Conservation (phyloP, 2,797 vertebrate species). For the Iguana delicatissima region DNA sequence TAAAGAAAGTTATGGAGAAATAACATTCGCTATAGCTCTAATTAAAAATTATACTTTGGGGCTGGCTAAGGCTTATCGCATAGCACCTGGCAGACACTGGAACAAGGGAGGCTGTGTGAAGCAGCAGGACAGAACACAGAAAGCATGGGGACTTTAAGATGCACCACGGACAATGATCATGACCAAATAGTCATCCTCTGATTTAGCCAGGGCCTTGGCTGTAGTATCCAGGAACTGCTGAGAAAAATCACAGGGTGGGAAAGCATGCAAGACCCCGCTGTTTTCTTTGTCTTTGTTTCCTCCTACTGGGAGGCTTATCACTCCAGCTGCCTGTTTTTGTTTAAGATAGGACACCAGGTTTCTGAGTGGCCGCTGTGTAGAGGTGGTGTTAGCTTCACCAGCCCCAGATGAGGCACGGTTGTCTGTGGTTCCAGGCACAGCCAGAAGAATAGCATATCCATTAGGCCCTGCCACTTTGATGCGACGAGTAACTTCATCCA, state of each 20-base stretch:
- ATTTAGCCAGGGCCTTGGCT: conserved; percentile 98
- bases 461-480: conserved; percentile 97
- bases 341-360: conserved; percentile 99
- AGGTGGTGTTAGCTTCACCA: conserved; percentile 79
- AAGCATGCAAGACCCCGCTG: conserved; percentile 97
- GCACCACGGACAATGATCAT: conserved; percentile 99
- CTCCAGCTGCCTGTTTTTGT: conserved; percentile 99
- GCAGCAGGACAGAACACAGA: conserved; percentile 74
- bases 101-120: conserved; percentile 67
- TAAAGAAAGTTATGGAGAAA: conserved; percentile 73
- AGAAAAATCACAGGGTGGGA: conserved; percentile 99
- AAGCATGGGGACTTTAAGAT: conserved; percentile 87
- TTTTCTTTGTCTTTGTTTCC: conserved; percentile 99
- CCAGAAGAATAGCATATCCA: conserved; percentile 94
- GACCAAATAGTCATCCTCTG: conserved; percentile 99
- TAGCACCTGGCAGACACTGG: conserved; percentile 88
- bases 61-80: conserved; percentile 87
- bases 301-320: conserved; percentile 98
- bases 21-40: conserved; percentile 76
- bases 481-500: conserved; percentile 97
- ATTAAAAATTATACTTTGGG: conserved; percentile 73
- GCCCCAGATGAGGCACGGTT: conserved; percentile 82
- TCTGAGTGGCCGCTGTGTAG: conserved; percentile 96
- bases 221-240: conserved; percentile 99
- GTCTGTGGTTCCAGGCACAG: conserved; percentile 91